phyloP scores from a whole-genome alignment of 2,888 invertebrate genomes.

The Pantelozetes paolii region DNA sequence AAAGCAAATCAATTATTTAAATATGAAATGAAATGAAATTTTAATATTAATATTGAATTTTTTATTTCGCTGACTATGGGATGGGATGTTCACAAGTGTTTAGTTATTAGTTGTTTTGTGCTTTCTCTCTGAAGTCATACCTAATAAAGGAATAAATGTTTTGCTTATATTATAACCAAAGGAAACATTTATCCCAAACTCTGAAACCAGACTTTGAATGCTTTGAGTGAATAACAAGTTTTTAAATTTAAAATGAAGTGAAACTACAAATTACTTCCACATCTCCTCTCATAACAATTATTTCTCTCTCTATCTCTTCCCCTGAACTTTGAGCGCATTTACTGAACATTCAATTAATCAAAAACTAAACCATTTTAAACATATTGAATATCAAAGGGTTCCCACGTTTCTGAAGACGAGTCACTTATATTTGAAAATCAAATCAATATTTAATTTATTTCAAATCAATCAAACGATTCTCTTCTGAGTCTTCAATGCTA shows the following conservation, averaged over 20 bases:
- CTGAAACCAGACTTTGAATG: slow-evolving; percentile 10
- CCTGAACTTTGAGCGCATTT: background rate
- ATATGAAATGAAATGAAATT: slow-evolving; percentile 4
- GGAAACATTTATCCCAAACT: slow-evolving; percentile 14
- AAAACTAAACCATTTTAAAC: background rate
- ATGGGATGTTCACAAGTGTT: background rate
- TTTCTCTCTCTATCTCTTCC: background rate
- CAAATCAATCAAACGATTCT: background rate
- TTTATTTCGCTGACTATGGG: slow-evolving; percentile 2
- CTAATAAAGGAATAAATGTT: background rate
- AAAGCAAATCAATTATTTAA: background rate
- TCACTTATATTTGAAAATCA: background rate
- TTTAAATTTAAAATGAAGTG: background rate
- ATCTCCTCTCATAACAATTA: slow-evolving; percentile 29
- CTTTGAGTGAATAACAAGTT: slow-evolving; percentile 17
- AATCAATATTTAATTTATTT: slow-evolving; percentile 8
- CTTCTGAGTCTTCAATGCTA: background rate
- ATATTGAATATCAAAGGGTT: slow-evolving; percentile 4
- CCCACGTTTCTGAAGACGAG: background rate
- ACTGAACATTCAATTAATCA: slow-evolving; percentile 22
- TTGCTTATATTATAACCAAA: background rate
- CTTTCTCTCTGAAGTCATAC: slow-evolving; percentile 19
- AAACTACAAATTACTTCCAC: slow-evolving; percentile 30
- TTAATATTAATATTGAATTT: background rate
- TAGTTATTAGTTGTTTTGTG: too few relatives aligned